Conservation (phyloP, 2,113 vertebrate genomes). For the Chauna torquata region DNA sequence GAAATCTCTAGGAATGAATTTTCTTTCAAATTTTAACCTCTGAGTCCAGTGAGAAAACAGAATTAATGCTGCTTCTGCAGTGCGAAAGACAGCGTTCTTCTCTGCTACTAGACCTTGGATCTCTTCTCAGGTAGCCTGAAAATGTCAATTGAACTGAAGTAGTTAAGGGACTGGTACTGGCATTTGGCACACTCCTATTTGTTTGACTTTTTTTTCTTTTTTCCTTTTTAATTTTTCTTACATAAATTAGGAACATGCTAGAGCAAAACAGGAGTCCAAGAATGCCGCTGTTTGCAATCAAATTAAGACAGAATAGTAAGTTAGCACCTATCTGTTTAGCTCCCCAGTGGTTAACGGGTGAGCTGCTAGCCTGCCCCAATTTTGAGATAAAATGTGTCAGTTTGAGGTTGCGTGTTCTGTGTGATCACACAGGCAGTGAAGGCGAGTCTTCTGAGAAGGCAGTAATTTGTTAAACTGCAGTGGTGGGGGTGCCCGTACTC, state of each 20-base stretch:
- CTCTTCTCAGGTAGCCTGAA: not conserved
- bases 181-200: rapidly evolving
- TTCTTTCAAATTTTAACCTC: not conserved
- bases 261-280: not conserved
- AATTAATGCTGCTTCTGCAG: not conserved
- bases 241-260: not conserved
- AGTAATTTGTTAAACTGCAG: not conserved
- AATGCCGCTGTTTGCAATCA: not conserved
- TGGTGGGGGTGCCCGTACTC: not conserved
- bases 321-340: not conserved
- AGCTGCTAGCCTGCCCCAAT: not conserved
- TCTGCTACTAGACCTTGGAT: not conserved
- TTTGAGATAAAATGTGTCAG: not conserved
- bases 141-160: not conserved
- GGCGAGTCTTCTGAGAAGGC: not conserved
- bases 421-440: not conserved
- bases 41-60: not conserved
- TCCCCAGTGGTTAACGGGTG: rapidly evolving
- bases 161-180: not conserved
- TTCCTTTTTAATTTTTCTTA: not conserved
- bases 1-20: not conserved
- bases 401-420: not conserved
- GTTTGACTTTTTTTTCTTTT: not conserved
- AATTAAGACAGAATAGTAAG: not conserved
- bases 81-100: not conserved